Percentiles rank a stretch among this genome's conserved stretches.
Evolutionary conservation across 2,888 invertebrate genomes (phyloP).

Genomic region (Baccha elongata): DNA sequence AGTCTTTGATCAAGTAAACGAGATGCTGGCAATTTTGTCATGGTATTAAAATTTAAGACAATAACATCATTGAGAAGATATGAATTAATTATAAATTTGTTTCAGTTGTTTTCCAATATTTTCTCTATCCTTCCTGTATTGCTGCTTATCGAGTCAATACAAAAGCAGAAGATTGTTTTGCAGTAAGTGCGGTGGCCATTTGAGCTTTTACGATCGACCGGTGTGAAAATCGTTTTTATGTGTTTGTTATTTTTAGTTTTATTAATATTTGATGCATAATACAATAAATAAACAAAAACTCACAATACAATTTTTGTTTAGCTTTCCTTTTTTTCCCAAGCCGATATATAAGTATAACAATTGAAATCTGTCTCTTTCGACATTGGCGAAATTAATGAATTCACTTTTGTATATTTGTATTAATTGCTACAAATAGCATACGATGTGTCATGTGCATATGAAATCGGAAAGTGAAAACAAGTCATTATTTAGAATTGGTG

Average conservation of each 20-base stretch:
- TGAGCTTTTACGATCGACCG: constrained; percentile 79
- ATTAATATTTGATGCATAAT: neutral
- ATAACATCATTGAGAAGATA: neutral
- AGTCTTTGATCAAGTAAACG: constrained; percentile 77
- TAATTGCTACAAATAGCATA: too few relatives aligned
- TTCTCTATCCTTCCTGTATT: constrained; percentile 78
- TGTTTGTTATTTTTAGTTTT: constrained; percentile 16
- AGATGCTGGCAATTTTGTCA: constrained; percentile 78
- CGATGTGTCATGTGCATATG: too few relatives aligned
- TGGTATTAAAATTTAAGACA: constrained; percentile 78
- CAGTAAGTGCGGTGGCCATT: constrained; percentile 80
- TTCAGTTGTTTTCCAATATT: constrained; percentile 81
- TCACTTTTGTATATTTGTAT: too few relatives aligned
- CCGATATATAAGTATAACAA: too few relatives aligned
- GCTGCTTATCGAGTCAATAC: constrained; percentile 79
- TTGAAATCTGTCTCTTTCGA: too few relatives aligned
- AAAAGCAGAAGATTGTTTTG: constrained; percentile 80
- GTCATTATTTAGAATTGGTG: too few relatives aligned
- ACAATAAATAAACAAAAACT: constrained; percentile 1
- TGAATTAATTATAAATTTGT: neutral
- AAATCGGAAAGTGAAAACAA: too few relatives aligned
- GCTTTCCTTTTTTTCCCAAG: neutral
- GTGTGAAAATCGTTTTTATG: constrained; percentile 72
- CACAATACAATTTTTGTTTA: constrained; percentile 6
- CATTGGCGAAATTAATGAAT: too few relatives aligned